Conservation (phyloP, 2,888 invertebrate genomes). For the Choreutis nemorana region DNA sequence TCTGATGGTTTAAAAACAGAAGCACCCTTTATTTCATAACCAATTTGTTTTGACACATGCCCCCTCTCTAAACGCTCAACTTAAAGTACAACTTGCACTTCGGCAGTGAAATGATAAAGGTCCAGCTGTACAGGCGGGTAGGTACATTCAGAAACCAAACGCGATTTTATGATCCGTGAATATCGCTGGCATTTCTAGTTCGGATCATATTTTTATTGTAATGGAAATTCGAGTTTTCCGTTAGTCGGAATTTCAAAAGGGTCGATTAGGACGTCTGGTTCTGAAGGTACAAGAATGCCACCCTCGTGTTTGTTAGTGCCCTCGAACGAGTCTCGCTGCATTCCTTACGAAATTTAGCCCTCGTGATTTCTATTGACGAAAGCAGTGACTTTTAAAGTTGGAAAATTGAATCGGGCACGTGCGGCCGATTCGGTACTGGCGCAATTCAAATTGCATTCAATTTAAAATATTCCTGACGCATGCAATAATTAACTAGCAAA, state of each 20-base stretch:
- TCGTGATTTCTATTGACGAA: conserved; percentile 31
- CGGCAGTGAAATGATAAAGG: conserved; percentile 26
- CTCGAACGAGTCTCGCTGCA: conserved; percentile 32
- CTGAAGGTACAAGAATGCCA: conserved; percentile 59
- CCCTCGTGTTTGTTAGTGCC: conserved; percentile 50
- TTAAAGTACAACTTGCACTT: conserved; percentile 27
- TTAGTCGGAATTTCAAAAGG: conserved; percentile 66
- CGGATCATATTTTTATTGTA: conserved; percentile 66
- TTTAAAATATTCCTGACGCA: conserved; percentile 1
- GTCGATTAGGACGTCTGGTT: conserved; percentile 65
- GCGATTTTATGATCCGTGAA: conserved; percentile 66
- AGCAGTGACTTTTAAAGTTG: conserved; percentile 40
- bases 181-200: conserved; percentile 64
- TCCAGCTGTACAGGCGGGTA: conserved; percentile 45
- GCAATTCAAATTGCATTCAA: conserved; percentile 3
- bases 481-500: too few species aligned
- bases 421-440: conserved; percentile 43
- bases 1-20: too few species aligned
- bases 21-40: conserved; percentile 33
- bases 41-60: conserved; percentile 37
- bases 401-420: conserved; percentile 39
- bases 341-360: conserved; percentile 34
- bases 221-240: conserved; percentile 65
- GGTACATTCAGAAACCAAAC: conserved; percentile 41
- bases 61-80: conserved; percentile 17